These are phyloP conservation scores for Phaonia tiefii DNA, from an alignment of 2,888 invertebrate species.

Conservation along the genomic window DNA sequence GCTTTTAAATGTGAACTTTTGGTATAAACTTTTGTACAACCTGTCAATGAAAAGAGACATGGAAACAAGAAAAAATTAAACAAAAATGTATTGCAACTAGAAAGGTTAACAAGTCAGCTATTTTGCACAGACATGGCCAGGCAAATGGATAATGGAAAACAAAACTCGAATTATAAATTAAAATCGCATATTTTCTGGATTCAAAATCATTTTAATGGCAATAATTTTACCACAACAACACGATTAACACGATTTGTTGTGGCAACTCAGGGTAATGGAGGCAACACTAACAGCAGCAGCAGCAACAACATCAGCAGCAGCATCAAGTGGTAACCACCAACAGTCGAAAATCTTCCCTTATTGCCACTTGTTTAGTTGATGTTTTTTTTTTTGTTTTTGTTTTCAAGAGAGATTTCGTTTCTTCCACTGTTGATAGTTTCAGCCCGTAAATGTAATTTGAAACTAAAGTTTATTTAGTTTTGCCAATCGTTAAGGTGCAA, in stretches of 20 bases:
- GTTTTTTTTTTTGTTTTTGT: background rate
- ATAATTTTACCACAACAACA: slow-evolving; percentile 64
- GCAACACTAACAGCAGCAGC: slow-evolving; percentile 35
- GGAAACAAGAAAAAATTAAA: slow-evolving; percentile 44
- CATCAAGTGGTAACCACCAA: background rate
- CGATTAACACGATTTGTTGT: slow-evolving; percentile 54
- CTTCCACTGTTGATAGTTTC: slow-evolving; percentile 37
- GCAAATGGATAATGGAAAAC: slow-evolving; percentile 27
- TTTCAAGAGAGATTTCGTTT: no score
- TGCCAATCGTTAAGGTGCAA: slow-evolving; percentile 4
- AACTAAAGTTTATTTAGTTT: slow-evolving; percentile 24
- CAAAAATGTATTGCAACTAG: slow-evolving; percentile 55
- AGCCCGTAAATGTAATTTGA: slow-evolving; percentile 54
- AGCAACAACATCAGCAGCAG: slow-evolving; percentile 26
- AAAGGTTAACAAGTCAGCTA: slow-evolving; percentile 63
- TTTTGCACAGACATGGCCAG: slow-evolving; percentile 8
- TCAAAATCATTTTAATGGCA: slow-evolving; percentile 61
- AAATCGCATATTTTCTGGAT: slow-evolving; percentile 46
- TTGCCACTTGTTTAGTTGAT: slow-evolving; percentile 57
- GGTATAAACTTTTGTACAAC: slow-evolving; percentile 97
- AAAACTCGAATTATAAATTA: slow-evolving; percentile 58
- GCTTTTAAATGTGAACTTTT: slow-evolving; percentile 99
- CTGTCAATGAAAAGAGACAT: slow-evolving; percentile 82
- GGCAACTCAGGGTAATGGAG: slow-evolving; percentile 36
- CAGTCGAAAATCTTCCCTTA: slow-evolving; percentile 46